These are phyloP conservation scores for Suricata suricatta DNA, from an alignment of 2,113 vertebrate species.

Conservation along the genomic window DNA sequence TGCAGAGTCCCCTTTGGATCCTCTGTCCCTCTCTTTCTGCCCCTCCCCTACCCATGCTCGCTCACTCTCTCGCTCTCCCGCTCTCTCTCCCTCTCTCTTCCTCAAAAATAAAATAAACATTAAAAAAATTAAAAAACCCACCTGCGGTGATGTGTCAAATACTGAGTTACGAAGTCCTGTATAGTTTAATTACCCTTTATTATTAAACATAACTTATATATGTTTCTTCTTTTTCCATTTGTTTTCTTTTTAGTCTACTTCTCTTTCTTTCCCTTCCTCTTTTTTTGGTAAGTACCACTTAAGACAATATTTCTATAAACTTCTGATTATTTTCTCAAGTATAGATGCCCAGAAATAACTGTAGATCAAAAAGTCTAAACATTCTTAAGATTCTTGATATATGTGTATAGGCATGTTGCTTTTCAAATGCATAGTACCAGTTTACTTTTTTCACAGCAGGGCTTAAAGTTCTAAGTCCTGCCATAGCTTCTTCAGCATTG, in stretches of 20 bases:
- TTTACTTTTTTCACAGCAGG: neutral
- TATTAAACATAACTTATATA: neutral
- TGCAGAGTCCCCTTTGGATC: too few relatives aligned
- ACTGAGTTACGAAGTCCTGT: neutral
- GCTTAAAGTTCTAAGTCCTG: neutral
- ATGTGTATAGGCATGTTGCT: neutral
- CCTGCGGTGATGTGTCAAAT: neutral
- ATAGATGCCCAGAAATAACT: neutral
- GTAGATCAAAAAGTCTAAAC: neutral
- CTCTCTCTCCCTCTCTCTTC: too few relatives aligned
- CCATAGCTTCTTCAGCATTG: neutral
- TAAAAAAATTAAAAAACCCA: too few relatives aligned
- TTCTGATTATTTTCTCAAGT: conserved; percentile 39
- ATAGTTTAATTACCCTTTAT: neutral
- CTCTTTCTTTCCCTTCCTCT: neutral
- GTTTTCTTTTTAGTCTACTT: neutral
- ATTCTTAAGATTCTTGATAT: neutral
- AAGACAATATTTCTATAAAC: neutral
- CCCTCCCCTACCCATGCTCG: too few relatives aligned
- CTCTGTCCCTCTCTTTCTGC: too few relatives aligned
- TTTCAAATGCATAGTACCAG: neutral
- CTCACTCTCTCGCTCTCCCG: too few relatives aligned
- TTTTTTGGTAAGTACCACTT: neutral
- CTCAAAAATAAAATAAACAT: too few relatives aligned
- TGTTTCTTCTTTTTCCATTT: neutral